A percentile compares a stretch with the other conserved stretches of the same genome.
Evolutionary conservation across 2,797 vertebrate species (phyloP).

Genomic region (Tokudaia tokunoshimensis): DNA sequence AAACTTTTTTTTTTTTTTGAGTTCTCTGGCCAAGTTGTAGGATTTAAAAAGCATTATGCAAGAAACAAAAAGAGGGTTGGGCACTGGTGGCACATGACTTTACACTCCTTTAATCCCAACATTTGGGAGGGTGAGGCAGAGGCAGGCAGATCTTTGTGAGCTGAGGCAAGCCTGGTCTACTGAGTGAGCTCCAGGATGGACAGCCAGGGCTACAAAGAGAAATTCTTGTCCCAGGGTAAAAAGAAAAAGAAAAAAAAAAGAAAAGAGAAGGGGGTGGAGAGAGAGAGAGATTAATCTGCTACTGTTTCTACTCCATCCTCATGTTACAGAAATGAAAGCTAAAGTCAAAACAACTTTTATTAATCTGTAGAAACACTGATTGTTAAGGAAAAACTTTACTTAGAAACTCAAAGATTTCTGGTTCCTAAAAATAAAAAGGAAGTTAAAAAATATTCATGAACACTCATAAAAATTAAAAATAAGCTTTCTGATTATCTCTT

Average conservation of each 20-base stretch:
- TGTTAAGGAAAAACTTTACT: not conserved
- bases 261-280: too few relatives aligned
- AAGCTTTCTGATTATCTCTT: not conserved
- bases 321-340: not conserved
- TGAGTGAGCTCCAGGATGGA: not conserved
- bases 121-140: not conserved
- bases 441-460: not conserved
- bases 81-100: not conserved
- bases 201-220: not conserved
- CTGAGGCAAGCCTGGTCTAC: not conserved
- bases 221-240: not conserved
- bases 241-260: too few relatives aligned
- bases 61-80: not conserved
- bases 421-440: slow-evolving; percentile 24
- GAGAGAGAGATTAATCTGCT: not conserved
- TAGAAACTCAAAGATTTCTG: not conserved
- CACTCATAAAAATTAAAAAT: not conserved
- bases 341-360: slow-evolving; percentile 5
- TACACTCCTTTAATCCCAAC: not conserved
- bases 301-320: not conserved
- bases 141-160: not conserved
- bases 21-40: not conserved
- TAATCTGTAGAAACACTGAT: not conserved
- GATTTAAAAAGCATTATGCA: not conserved
- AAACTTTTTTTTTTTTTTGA: not conserved